Percentiles rank a stretch among this genome's conserved stretches.
Evolutionary conservation across 2,797 vertebrate genomes (phyloP).

Genomic region (Taeniopygia guttata): DNA sequence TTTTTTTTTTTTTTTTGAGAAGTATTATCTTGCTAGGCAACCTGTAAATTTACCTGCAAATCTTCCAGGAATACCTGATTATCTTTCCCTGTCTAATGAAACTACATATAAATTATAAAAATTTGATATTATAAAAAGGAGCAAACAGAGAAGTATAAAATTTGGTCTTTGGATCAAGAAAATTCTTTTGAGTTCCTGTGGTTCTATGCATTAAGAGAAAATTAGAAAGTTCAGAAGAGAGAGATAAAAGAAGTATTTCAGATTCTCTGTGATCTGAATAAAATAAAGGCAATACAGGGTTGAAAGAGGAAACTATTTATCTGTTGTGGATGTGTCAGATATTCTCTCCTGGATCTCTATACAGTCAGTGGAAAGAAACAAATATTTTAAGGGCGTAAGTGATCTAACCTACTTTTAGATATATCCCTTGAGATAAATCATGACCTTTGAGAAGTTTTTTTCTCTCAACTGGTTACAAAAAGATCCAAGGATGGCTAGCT

Average conservation of each 20-base stretch:
- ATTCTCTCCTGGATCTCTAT: background rate
- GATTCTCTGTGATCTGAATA: background rate
- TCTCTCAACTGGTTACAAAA: background rate
- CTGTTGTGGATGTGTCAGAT: background rate
- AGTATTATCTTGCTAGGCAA: background rate
- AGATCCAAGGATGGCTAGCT: background rate
- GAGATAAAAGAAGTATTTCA: background rate
- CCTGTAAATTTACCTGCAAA: background rate
- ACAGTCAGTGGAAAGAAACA: background rate
- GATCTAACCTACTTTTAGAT: background rate
- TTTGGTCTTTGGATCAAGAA: background rate
- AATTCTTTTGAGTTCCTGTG: background rate
- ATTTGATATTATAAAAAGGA: background rate
- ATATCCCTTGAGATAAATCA: background rate
- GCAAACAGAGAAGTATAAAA: background rate
- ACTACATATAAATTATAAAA: background rate
- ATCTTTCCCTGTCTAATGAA: background rate
- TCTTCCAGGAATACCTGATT: background rate
- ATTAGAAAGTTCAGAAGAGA: background rate
- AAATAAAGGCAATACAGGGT: background rate
- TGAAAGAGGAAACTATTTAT: background rate
- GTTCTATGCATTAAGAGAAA: background rate
- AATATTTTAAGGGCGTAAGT: background rate
- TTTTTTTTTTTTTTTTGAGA: background rate
- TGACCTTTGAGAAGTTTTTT: background rate